These are phyloP conservation scores for Podarcis lilfordi DNA, from an alignment of 2,797 vertebrate genomes.

Conservation along the genomic window DNA sequence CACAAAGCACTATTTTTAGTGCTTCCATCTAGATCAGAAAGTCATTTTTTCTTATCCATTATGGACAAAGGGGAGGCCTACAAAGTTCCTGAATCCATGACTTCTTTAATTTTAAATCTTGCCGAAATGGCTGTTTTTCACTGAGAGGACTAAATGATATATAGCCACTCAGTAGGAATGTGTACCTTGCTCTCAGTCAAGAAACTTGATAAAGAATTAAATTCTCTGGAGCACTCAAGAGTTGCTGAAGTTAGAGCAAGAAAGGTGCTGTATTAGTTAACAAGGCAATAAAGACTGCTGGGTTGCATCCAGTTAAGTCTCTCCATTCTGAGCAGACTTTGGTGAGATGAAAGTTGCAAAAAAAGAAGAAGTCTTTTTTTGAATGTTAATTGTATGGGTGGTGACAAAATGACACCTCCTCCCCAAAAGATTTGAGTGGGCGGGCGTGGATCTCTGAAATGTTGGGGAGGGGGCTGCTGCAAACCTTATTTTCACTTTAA, in stretches of 20 bases:
- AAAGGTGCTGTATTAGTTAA: slow-evolving; percentile 39
- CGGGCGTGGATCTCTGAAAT: no score
- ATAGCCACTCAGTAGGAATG: slow-evolving; percentile 39
- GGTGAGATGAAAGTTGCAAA: no score
- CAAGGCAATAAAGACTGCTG: slow-evolving; percentile 48
- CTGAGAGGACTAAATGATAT: slow-evolving; percentile 60
- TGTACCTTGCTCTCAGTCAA: slow-evolving; percentile 49
- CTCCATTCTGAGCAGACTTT: background rate
- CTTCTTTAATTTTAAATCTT: slow-evolving; percentile 69
- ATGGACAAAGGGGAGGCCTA: slow-evolving; percentile 59
- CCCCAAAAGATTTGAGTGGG: no score
- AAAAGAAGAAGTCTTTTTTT: no score
- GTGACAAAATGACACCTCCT: no score
- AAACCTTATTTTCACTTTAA: no score
- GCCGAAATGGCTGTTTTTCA: slow-evolving; percentile 51
- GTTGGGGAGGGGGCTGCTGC: no score
- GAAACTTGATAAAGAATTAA: slow-evolving; percentile 58
- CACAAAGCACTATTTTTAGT: slow-evolving; percentile 75
- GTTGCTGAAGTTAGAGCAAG: slow-evolving; percentile 49
- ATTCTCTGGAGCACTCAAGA: slow-evolving; percentile 45
- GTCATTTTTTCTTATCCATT: slow-evolving; percentile 59
- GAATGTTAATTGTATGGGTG: no score
- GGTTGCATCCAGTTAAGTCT: slow-evolving; percentile 6
- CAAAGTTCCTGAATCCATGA: slow-evolving; percentile 51
- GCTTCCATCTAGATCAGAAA: slow-evolving; percentile 66